Base-by-base conservation (phyloP, 92 coral and sea anemone species). In the Anthopleura xanthogrammica region DNA sequence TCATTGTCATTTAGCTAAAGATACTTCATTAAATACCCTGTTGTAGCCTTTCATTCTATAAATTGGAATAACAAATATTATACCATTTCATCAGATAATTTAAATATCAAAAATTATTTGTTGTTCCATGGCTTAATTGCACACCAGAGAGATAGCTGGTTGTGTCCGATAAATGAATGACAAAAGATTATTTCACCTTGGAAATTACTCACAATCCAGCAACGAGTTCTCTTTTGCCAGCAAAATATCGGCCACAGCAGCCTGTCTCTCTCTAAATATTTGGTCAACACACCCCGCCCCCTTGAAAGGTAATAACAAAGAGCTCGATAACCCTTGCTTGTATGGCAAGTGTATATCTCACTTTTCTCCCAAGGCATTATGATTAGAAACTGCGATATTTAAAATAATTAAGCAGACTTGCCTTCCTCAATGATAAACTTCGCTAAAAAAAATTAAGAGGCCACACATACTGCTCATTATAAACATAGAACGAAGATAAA, bases 131-230 rank as follows among this genome's bases (percentile, higher is more conserved):
- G 22, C 65, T 29, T 29, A 29, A 60, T 17, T 14, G 65, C 22
- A 60, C 29, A 20, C 29, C 64, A 58, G 19, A 58, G 64, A 58
- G 29, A 62, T 62, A 62, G 29, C 29, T 62, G 70, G 16, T 29
- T 20, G 29, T 62, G 29, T 62, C 24, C 19, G 70, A 20, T 62
- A 62, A 20, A n/a, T 20, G 13, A 62, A 62, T 62, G 70, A 62
- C 36, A 62, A 20, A 62, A 62, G 70, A 62, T 8, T 29, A 62
- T 62, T 62, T 62, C 70, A 20, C 24, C 70, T 62, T 62, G 29
- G 70, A 62, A 62, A 62, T 62, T 62, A 62, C 70, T 62, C 70
- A 22, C 29, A 62, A 62, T 62, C 70, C 70, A 62, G 70, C 70
- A 20, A n/a, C 70, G 70, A 62, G 70, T 62, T 20, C 24, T 62